phyloP scores from a whole-genome alignment of 2,888 invertebrate genomes.

The Drosophila neoperkinsi region DNA sequence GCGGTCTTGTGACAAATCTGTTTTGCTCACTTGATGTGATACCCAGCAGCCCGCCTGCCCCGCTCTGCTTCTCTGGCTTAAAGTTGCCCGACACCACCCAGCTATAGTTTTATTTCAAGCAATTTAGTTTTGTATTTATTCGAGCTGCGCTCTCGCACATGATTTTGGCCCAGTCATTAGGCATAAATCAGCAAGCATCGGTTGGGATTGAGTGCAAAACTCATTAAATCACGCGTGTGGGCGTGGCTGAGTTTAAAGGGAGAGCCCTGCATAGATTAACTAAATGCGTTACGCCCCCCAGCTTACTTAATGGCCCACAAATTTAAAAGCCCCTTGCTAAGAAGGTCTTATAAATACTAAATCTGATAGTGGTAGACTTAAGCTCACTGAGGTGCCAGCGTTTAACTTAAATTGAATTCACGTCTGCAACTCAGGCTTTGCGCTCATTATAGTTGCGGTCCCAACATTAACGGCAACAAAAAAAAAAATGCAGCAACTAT shows the following conservation, averaged over 20 bases:
- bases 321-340: not conserved
- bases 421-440: slow-evolving; percentile 33
- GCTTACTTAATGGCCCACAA: slow-evolving; percentile 30
- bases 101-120: slow-evolving; percentile 73
- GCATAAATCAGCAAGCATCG: slow-evolving; percentile 66
- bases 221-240: slow-evolving; percentile 68
- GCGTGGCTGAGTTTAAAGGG: slow-evolving; percentile 33
- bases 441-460: slow-evolving; percentile 27
- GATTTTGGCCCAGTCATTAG: slow-evolving; percentile 65
- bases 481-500: slow-evolving; percentile 45
- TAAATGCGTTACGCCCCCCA: slow-evolving; percentile 11
- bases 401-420: slow-evolving; percentile 69
- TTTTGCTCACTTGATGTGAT: slow-evolving; percentile 79
- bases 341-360: slow-evolving; percentile 23
- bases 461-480: not conserved
- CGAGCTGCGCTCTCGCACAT: slow-evolving; percentile 42
- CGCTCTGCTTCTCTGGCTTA: slow-evolving; percentile 47
- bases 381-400: slow-evolving; percentile 12
- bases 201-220: slow-evolving; percentile 44
- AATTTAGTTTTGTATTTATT: slow-evolving; percentile 78
- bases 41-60: slow-evolving; percentile 7
- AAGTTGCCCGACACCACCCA: slow-evolving; percentile 50
- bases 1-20: slow-evolving; percentile 80
- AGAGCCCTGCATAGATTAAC: slow-evolving; percentile 37
- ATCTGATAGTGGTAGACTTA: slow-evolving; percentile 10